Evolutionary conservation across 2,113 vertebrate genomes (phyloP), one percentile per base, ranked within the genome.

Genomic region (Miniopterus natalensis): DNA sequence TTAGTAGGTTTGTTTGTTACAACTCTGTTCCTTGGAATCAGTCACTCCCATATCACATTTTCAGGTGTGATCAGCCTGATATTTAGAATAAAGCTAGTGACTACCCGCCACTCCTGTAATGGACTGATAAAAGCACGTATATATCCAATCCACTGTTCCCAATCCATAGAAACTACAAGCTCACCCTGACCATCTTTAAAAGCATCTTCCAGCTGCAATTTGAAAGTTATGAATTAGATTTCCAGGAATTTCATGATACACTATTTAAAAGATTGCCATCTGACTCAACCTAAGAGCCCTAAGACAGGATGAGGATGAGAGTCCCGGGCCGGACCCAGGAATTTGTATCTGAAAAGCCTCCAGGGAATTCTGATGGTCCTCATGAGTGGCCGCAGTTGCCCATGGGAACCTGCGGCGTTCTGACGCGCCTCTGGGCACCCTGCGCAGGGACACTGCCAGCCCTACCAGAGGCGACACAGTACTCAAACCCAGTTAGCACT

Each of bases 151-250:
- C 47, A 21, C 4, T 61, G 68, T 90, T 79, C 65, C 36, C 1
- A 29, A 12, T 10, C 57, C 55, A 47, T 0, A 87, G 20, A 65
- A 83, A 87, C 25, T 45, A 42, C 2, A 78, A 66, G 49, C 74
- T 87, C 45, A 53, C 5, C 23, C 29, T 20, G 59, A 49, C 36
- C 45, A 63, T 63, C 63, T 63, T 88, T 74, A 57, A 57, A 68
- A 47, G 15, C 59, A 57, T 51, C 42, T 90, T 66, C 42, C n/a
- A 63, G 36, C 51, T 83, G 10, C 63, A 63, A 95, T 75, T 68
- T 79, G 63, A 79, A 93, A 79, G 49, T 53, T 86, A 55, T 29
- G 7, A 14, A 53, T 61, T 68, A 92, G 20, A 65, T 84, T 92
- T 74, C 63, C 36, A 63, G 18, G 53, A 73, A 73, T 61, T 70